These are phyloP conservation scores for Gobio occitaniae DNA, from an alignment of 2,797 vertebrate species.

Conservation along the genomic window DNA sequence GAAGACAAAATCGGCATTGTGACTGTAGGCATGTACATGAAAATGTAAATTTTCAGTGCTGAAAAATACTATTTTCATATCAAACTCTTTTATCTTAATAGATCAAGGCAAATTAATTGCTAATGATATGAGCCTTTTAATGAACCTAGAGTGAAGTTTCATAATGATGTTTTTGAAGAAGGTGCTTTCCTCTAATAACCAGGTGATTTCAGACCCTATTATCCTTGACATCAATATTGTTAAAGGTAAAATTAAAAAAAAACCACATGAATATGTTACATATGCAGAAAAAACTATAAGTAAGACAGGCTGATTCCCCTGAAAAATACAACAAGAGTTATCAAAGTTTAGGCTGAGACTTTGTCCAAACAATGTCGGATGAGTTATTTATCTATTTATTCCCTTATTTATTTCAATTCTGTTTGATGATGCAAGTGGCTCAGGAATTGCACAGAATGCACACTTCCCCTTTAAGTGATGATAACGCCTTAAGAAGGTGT, in stretches of 20 bases:
- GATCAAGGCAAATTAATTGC: neutral
- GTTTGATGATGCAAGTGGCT: neutral
- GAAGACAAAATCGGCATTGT: neutral
- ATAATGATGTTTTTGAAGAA: neutral
- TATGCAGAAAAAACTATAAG: neutral
- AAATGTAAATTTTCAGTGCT: neutral
- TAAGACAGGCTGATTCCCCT: neutral
- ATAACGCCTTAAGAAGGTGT: constrained; percentile 16
- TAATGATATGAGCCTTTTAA: neutral
- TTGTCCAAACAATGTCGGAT: neutral
- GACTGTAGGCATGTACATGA: neutral
- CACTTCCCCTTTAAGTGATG: constrained; percentile 12
- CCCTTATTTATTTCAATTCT: neutral
- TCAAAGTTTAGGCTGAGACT: neutral
- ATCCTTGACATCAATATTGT: neutral
- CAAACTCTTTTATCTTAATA: neutral
- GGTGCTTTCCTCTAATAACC: neutral
- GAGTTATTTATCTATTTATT: neutral
- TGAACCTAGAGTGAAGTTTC: neutral
- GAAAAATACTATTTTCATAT: neutral
- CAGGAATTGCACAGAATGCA: neutral
- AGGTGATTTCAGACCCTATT: neutral
- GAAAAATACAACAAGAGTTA: neutral
- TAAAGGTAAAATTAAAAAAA: neutral
- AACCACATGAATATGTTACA: neutral